Conservation (phyloP, 35 echinoderm and acorn worm genomes). For the Holothuria glaberrima region DNA sequence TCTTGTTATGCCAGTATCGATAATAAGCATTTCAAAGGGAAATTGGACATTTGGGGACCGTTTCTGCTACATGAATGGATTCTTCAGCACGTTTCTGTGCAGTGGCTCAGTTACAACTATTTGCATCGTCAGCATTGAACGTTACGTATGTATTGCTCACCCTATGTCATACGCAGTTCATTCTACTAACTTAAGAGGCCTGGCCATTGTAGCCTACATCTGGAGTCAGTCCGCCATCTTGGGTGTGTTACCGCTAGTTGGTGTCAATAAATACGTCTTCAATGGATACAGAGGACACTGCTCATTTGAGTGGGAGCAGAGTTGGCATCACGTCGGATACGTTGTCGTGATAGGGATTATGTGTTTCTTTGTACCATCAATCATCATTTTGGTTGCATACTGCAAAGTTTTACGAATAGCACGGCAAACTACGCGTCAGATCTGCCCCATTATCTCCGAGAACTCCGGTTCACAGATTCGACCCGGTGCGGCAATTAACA, state of each 20-base stretch:
- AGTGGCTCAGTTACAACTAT: conserved; percentile 77
- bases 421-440: conserved; percentile 77
- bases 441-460: conserved; percentile 42
- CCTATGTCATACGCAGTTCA: conserved; percentile 77
- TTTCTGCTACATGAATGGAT: conserved; percentile 81
- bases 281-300: conserved; percentile 80
- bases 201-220: conserved; percentile 63
- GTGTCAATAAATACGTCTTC: conserved; percentile 69
- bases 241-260: conserved; percentile 70
- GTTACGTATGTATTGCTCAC: conserved; percentile 82
- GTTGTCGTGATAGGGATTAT: conserved; percentile 63
- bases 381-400: conserved; percentile 72
- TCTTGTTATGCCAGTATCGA: conserved; percentile 73
- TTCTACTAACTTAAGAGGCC: conserved; percentile 43
- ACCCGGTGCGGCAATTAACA: no score
- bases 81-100: conserved; percentile 74
- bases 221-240: conserved; percentile 73
- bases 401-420: conserved; percentile 79
- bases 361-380: conserved; percentile 79
- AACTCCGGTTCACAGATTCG: not conserved
- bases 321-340: conserved; percentile 56
- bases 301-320: conserved; percentile 79
- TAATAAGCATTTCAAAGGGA: conserved; percentile 52
- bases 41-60: conserved; percentile 75
- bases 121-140: conserved; percentile 79